These are phyloP conservation scores for Dreissena polymorpha DNA, from an alignment of 1,140 invertebrate species.

Conservation along the genomic window DNA sequence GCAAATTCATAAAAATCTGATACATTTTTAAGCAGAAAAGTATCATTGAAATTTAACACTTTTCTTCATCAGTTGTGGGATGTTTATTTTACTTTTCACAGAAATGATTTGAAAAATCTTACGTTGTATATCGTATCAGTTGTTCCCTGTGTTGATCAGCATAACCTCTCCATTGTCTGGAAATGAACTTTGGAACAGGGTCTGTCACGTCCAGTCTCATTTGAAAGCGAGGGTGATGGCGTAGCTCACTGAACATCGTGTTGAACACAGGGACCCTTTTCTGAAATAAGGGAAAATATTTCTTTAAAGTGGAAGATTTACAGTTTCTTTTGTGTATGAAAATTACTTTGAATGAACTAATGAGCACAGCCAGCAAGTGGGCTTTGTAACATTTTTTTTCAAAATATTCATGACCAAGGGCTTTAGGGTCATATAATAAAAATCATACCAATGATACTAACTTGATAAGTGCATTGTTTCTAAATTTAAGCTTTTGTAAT, in stretches of 20 bases:
- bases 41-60: too few relatives aligned
- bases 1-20: too few relatives aligned
- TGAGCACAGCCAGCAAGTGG: too few relatives aligned
- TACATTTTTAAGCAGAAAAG: too few relatives aligned
- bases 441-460: too few relatives aligned
- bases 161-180: slow-evolving; percentile 79
- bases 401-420: too few relatives aligned
- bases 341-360: neutral
- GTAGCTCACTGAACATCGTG: slow-evolving; percentile 80
- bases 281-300: slow-evolving; percentile 66
- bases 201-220: slow-evolving; percentile 76
- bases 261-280: slow-evolving; percentile 76
- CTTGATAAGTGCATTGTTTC: too few relatives aligned
- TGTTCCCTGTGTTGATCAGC: slow-evolving; percentile 74
- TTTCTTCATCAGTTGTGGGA: too few relatives aligned
- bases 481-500: too few relatives aligned
- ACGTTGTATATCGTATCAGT: slow-evolving; percentile 76
- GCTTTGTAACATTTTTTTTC: too few relatives aligned
- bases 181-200: slow-evolving; percentile 78
- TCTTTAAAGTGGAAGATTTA: slow-evolving; percentile 9
- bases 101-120: slow-evolving; percentile 43
- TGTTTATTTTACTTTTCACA: too few relatives aligned
- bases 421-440: too few relatives aligned
- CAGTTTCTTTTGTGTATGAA: neutral
- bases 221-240: slow-evolving; percentile 77